Conservation (phyloP, 2,113 vertebrate genomes). For the Reinhardtius hippoglossoides region DNA sequence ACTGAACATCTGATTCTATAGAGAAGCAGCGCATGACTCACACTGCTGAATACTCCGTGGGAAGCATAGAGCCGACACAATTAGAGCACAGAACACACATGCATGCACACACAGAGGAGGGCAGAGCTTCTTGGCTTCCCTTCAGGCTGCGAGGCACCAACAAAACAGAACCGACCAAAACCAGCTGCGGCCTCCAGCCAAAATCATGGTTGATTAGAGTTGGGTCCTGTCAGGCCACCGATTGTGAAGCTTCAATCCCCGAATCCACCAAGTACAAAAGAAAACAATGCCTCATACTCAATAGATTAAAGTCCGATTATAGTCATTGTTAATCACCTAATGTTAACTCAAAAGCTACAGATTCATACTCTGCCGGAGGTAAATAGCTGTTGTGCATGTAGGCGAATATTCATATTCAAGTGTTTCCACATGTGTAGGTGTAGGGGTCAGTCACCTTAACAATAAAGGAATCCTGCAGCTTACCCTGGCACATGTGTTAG, state of each 20-base stretch:
- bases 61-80: slow-evolving; percentile 40
- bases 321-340: slow-evolving; percentile 24
- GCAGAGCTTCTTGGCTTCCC: slow-evolving; percentile 24
- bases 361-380: slow-evolving; percentile 26
- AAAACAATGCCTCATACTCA: slow-evolving; percentile 22
- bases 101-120: not conserved
- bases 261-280: slow-evolving; percentile 32
- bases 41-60: slow-evolving; percentile 40
- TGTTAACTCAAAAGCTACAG: slow-evolving; percentile 24
- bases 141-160: slow-evolving; percentile 18
- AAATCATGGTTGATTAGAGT: slow-evolving; percentile 30
- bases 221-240: slow-evolving; percentile 24
- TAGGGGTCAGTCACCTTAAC: slow-evolving; percentile 27
- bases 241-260: slow-evolving; percentile 15
- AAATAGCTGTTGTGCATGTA: slow-evolving; percentile 2
- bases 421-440: slow-evolving; percentile 20
- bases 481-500: not conserved
- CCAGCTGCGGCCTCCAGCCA: slow-evolving; percentile 35
- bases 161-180: slow-evolving; percentile 18
- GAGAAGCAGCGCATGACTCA: slow-evolving; percentile 60
- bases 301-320: slow-evolving; percentile 17
- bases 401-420: slow-evolving; percentile 19
- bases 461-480: slow-evolving; percentile 33
- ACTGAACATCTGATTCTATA: slow-evolving; percentile 60
- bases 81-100: slow-evolving; percentile 50